Evolutionary conservation across 2,888 invertebrate genomes (phyloP).

Genomic region (Pachycephus smyrnensis): DNA sequence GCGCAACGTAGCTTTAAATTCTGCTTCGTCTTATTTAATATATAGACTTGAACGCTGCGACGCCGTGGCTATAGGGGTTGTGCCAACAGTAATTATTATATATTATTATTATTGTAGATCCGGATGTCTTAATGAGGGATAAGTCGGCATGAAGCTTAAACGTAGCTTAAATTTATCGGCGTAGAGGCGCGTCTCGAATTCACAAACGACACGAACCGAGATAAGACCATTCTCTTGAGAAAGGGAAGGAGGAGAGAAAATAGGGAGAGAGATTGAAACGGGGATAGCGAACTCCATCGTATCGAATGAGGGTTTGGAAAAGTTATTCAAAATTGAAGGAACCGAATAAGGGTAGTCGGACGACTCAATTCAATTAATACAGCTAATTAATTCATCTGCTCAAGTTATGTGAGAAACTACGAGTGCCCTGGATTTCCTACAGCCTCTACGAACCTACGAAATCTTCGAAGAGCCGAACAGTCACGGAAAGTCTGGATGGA

Average conservation of each 20-base stretch:
- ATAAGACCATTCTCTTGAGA: conserved; percentile 35
- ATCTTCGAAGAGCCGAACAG: background rate
- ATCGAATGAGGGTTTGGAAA: background rate
- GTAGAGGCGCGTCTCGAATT: conserved; percentile 31
- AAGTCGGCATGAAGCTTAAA: conserved; percentile 26
- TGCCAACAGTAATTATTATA: background rate
- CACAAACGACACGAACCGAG: conserved; percentile 31
- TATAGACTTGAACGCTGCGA: background rate
- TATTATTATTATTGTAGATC: background rate
- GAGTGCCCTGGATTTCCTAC: background rate
- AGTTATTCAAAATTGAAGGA: background rate
- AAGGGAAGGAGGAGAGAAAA: conserved; percentile 30
- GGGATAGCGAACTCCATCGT: background rate
- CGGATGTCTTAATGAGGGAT: background rate
- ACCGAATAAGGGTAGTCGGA: background rate
- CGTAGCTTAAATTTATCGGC: conserved; percentile 25
- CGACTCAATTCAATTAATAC: conserved; percentile 16
- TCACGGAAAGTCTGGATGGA: background rate
- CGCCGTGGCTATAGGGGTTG: background rate
- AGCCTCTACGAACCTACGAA: background rate
- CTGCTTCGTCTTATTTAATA: no score
- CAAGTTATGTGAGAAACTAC: background rate
- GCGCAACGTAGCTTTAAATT: no score
- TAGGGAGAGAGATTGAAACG: conserved; percentile 12
- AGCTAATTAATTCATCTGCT: conserved; percentile 16